Percentiles rank a stretch among this genome's conserved stretches.
phyloP scores from a whole-genome alignment of 2,797 vertebrate genomes.

The Danionella dracula region DNA sequence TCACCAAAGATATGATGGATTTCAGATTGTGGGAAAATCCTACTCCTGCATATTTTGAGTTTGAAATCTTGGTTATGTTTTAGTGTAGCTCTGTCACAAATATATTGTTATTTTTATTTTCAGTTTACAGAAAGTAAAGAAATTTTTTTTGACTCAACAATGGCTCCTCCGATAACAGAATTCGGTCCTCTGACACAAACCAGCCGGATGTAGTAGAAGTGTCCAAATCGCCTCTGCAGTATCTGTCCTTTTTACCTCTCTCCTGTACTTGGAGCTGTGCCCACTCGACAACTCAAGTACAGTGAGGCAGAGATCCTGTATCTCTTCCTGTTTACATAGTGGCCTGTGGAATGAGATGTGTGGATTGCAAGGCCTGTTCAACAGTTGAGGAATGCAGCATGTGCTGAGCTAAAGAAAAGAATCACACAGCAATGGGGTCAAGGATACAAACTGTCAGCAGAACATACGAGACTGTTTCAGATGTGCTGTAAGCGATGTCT shows the following conservation, averaged over 20 bases:
- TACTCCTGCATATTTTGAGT: too few relatives aligned
- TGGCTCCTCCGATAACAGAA: conserved; percentile 70
- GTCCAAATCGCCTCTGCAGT: conserved; percentile 41
- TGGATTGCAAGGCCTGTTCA: conserved; percentile 47
- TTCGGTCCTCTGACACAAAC: conserved; percentile 54
- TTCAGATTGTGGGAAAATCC: too few relatives aligned
- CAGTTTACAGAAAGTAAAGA: too few relatives aligned
- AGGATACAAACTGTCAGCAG: not conserved
- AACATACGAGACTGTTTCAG: too few relatives aligned
- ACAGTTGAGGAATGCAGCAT: conserved; percentile 43
- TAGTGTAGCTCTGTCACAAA: too few relatives aligned
- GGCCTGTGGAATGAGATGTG: conserved; percentile 54
- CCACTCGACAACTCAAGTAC: conserved; percentile 56
- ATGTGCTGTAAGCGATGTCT: too few relatives aligned
- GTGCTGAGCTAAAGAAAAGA: conserved; percentile 10
- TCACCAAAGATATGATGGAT: too few relatives aligned
- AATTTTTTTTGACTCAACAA: conserved; percentile 47
- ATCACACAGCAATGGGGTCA: not conserved
- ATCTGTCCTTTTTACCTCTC: conserved; percentile 47
- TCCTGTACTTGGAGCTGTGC: conserved; percentile 47
- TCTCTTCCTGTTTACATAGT: conserved; percentile 71
- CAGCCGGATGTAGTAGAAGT: conserved; percentile 63
- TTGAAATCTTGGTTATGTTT: too few relatives aligned
- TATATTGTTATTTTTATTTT: too few relatives aligned
- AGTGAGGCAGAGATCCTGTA: conserved; percentile 62